phyloP scores from a whole-genome alignment of 2,113 vertebrate genomes.

The Chloroceryle aenea region DNA sequence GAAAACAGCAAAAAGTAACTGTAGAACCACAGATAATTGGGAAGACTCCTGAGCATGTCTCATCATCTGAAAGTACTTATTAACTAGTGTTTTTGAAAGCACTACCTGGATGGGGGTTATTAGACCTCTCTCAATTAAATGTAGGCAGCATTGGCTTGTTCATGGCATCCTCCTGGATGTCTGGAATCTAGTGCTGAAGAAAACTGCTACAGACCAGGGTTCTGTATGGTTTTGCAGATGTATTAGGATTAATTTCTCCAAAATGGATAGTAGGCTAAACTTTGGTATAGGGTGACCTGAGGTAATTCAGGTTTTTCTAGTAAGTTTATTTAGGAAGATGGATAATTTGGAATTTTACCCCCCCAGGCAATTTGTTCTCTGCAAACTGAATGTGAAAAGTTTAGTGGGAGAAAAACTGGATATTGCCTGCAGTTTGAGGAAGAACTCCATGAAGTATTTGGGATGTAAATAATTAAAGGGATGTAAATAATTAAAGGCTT shows the following conservation, averaged over 20 bases:
- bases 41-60: neutral
- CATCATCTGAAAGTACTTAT: neutral
- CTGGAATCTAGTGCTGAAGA: neutral
- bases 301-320: neutral
- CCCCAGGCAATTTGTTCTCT: neutral
- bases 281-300: neutral
- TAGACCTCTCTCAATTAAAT: neutral
- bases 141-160: neutral
- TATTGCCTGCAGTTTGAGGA: neutral
- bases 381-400: neutral
- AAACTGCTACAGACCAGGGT: neutral
- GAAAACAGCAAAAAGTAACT: neutral
- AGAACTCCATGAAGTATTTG: neutral
- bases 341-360: neutral
- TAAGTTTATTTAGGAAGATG: neutral
- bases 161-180: neutral
- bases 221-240: neutral
- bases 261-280: neutral
- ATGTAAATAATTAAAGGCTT: neutral
- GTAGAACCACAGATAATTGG: neutral
- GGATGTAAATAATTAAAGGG: neutral
- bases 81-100: neutral
- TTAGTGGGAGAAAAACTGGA: rapidly evolving
- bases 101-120: neutral
- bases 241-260: neutral